Conservation (phyloP, 2,797 vertebrate species). For the Rhadinocentrus ornatus region DNA sequence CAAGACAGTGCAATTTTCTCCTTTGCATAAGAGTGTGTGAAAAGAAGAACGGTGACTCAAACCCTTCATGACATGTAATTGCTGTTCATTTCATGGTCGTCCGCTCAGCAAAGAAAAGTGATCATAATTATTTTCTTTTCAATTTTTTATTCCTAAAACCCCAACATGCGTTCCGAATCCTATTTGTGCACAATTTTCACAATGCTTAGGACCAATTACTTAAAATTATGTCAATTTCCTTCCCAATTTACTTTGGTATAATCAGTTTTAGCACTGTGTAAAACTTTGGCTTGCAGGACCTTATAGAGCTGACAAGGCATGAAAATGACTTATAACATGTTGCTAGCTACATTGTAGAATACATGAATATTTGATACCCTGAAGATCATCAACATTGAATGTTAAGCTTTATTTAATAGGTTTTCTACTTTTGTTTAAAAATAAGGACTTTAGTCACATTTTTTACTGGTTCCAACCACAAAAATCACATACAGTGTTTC, state of each 20-base stretch:
- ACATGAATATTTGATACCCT: too few relatives aligned
- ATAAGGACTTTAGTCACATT: too few relatives aligned
- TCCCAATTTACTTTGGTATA: neutral
- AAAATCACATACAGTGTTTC: too few relatives aligned
- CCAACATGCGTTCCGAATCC: neutral
- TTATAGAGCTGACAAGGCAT: too few relatives aligned
- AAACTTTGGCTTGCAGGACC: too few relatives aligned
- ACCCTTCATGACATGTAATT: slow-evolving; percentile 18
- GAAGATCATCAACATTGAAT: too few relatives aligned
- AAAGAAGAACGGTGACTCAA: slow-evolving; percentile 14
- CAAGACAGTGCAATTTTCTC: slow-evolving; percentile 49
- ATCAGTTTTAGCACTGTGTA: neutral
- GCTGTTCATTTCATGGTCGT: neutral
- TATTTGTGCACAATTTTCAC: neutral
- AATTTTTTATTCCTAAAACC: neutral
- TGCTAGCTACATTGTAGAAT: too few relatives aligned
- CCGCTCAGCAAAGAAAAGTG: neutral
- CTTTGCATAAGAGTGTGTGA: neutral
- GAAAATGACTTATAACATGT: too few relatives aligned
- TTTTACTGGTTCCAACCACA: too few relatives aligned
- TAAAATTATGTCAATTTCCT: neutral
- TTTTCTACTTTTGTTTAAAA: too few relatives aligned
- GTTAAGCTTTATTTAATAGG: too few relatives aligned
- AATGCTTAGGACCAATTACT: neutral
- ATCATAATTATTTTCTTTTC: neutral